These are phyloP conservation scores for Eledona agricola DNA, from an alignment of 2,888 invertebrate species.

Conservation along the genomic window DNA sequence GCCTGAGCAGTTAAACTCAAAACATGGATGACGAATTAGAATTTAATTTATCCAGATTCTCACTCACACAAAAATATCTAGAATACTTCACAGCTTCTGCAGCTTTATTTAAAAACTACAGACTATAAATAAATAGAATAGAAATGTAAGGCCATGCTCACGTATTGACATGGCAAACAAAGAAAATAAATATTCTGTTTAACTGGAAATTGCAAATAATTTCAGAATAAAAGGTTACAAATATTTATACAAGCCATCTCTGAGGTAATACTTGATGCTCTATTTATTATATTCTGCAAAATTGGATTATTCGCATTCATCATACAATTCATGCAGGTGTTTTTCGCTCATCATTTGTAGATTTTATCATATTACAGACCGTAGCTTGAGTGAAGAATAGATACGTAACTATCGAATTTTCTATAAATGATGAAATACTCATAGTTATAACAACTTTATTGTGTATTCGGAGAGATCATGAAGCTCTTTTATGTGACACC, in stretches of 20 bases:
- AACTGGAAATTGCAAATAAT: constrained; percentile 20
- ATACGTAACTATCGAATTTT: constrained; percentile 19
- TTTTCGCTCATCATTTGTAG: constrained; percentile 12
- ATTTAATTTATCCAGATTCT: no score
- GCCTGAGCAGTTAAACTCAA: no score
- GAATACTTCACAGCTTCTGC: no score
- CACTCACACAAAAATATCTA: no score
- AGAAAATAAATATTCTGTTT: constrained; percentile 19
- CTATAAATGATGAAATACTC: constrained; percentile 25
- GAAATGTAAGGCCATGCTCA: constrained; percentile 2
- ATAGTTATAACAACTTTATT: constrained; percentile 23
- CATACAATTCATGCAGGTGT: no score
- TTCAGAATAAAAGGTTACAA: constrained; percentile 22
- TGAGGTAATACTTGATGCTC: constrained; percentile 15
- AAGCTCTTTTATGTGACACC: constrained; percentile 12
- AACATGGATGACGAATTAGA: no score
- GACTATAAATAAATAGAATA: constrained; percentile 11
- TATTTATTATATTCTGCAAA: no score
- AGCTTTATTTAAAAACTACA: no score
- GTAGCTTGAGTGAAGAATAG: constrained; percentile 12
- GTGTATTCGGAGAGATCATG: constrained; percentile 13
- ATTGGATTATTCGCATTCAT: no score
- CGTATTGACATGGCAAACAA: constrained; percentile 11
- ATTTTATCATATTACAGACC: constrained; percentile 15
- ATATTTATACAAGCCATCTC: constrained; percentile 19